Conservation (phyloP, 2,888 invertebrate genomes). For the Helleia helle region DNA sequence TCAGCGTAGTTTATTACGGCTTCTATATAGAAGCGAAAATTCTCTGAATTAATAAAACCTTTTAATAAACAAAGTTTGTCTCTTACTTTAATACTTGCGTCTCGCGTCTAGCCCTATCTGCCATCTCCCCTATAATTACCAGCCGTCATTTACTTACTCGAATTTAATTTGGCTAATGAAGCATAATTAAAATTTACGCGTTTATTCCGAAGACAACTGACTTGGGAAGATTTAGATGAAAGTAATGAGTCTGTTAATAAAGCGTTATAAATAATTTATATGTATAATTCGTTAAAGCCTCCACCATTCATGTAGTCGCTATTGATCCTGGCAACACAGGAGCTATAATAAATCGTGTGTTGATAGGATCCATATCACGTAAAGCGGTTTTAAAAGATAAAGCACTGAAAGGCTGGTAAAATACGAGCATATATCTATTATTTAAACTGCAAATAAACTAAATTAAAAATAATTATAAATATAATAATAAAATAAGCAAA, state of each 20-base stretch:
- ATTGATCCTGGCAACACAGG: too few species aligned
- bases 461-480: too few species aligned
- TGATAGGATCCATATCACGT: too few species aligned
- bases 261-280: neutral
- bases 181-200: constrained; percentile 71
- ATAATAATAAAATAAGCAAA: too few species aligned
- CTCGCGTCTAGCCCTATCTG: constrained; percentile 37
- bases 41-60: constrained; percentile 8
- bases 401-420: too few species aligned
- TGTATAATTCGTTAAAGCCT: too few species aligned
- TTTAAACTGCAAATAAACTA: too few species aligned
- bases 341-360: too few species aligned
- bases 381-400: too few species aligned
- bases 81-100: constrained; percentile 33
- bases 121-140: constrained; percentile 51
- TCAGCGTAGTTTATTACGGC: constrained; percentile 4
- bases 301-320: too few species aligned
- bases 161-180: constrained; percentile 73
- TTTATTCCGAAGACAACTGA: constrained; percentile 48
- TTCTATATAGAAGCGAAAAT: constrained; percentile 5
- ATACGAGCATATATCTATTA: too few species aligned
- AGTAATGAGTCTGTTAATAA: constrained; percentile 13
- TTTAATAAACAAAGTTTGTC: constrained; percentile 12
- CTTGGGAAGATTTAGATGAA: constrained; percentile 21
- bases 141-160: constrained; percentile 64